These are phyloP conservation scores for Holacanthella duospinosa DNA, from an alignment of 2,888 invertebrate genomes.

Conservation along the genomic window DNA sequence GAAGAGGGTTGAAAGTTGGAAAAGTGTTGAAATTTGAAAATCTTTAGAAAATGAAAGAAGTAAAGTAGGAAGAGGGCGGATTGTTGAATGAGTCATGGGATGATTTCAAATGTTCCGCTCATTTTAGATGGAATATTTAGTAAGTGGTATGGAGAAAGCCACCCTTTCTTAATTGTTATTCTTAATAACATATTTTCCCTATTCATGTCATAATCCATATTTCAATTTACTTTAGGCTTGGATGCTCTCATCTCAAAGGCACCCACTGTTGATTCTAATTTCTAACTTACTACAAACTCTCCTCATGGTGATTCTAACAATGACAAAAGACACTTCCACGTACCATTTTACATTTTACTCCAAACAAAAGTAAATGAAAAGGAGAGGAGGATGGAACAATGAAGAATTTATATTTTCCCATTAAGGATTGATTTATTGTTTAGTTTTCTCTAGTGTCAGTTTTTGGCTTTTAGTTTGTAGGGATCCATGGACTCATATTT, in stretches of 20 bases:
- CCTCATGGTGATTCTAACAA: background rate
- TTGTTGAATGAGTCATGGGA: background rate
- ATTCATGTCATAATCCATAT: slow-evolving; percentile 6
- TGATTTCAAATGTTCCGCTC: background rate
- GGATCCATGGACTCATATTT: background rate
- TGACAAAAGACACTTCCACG: slow-evolving; percentile 1
- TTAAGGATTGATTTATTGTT: slow-evolving; percentile 3
- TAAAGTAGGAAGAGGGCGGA: background rate
- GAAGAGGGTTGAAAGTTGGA: background rate
- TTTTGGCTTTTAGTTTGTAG: background rate
- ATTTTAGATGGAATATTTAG: background rate
- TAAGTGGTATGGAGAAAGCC: background rate
- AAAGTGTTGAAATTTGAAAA: background rate
- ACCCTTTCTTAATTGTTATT: slow-evolving; percentile 4
- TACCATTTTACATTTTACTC: background rate
- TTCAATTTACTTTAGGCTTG: background rate
- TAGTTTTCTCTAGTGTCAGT: background rate
- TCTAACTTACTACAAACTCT: background rate
- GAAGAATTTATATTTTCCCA: slow-evolving; percentile 2
- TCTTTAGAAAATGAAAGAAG: background rate
- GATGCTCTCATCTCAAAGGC: background rate
- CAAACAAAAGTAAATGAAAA: background rate
- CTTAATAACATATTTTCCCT: slow-evolving; percentile 4
- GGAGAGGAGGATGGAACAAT: background rate
- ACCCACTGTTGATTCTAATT: background rate